Evolutionary conservation across 2,797 vertebrate species (phyloP).

Genomic region (Muraenolepis orangiensis): DNA sequence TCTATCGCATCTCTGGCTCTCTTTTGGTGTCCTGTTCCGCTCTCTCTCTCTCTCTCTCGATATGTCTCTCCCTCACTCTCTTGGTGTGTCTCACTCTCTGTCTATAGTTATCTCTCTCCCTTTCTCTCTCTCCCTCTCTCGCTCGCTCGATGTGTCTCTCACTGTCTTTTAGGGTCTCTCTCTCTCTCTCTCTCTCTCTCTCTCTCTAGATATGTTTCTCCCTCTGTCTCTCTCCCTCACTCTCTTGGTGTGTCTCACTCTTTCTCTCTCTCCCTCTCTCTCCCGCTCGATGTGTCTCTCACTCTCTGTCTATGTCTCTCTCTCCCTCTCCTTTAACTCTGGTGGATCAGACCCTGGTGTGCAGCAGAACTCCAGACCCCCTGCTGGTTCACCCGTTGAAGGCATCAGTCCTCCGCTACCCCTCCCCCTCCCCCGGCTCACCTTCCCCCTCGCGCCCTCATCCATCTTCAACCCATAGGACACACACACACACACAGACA

Average conservation of each 20-base stretch:
- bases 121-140: slow-evolving; percentile 2
- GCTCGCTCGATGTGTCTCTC: no score
- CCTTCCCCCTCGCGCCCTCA: slow-evolving; percentile 59
- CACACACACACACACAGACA: slow-evolving; percentile 28
- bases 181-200: neutral
- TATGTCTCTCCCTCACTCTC: slow-evolving; percentile 25
- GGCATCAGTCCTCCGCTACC: slow-evolving; percentile 67
- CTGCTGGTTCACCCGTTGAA: slow-evolving; percentile 63
- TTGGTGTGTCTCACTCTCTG: neutral
- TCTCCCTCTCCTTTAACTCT: neutral
- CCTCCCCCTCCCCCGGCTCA: slow-evolving; percentile 58
- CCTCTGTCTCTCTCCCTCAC: slow-evolving; percentile 9
- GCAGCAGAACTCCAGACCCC: slow-evolving; percentile 53
- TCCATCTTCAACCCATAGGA: slow-evolving; percentile 65
- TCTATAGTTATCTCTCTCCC: slow-evolving; percentile 4
- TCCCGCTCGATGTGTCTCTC: no score
- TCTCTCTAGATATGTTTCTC: slow-evolving; percentile 11
- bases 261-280: slow-evolving; percentile 26
- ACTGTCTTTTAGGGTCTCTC: no score
- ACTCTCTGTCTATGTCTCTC: slow-evolving; percentile 31
- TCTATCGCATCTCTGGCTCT: slow-evolving; percentile 21
- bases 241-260: slow-evolving; percentile 5
- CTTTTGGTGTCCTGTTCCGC: neutral
- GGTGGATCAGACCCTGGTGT: slow-evolving; percentile 51
- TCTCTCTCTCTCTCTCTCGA: neutral